Base-by-base conservation (phyloP, 2,888 invertebrate genomes). In the Meteorus cinctellus region DNA sequence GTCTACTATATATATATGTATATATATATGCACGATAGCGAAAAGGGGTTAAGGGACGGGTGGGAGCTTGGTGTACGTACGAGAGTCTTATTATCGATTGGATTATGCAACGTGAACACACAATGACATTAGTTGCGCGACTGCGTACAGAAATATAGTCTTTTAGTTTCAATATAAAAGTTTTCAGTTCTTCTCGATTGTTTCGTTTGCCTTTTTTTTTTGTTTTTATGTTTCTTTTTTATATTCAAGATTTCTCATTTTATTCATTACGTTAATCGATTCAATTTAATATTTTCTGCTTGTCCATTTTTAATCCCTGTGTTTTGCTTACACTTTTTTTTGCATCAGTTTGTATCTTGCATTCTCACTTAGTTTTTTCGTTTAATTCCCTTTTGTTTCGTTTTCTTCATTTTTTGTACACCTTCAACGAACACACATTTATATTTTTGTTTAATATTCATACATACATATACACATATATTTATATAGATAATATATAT, bases 111-210 rank as follows among this genome's bases (percentile, higher is more conserved):
- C 84, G 87, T 88, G 88, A 89, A 89, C 88, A 87, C 88, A 89
- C 88, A 88, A 88, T 87, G 87, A 89, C 87, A 87, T 68, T 88
- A 88, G 86, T 88, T 89, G 86, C 86, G 86, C 87, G 87, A 89
- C 87, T 87, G 88, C 87, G 88, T 89, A 89, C 87, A 89, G 88
- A 89, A 87, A 88, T 88, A 89, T 89, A 89, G 89, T 89, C 89
- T 89, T 89, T 89, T 86, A 89, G 89, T 89, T 89, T 89, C 89
- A 86, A 88, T 89, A 89, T 89, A 89, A 89, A 89, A 89, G 86
- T 88, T 77, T 80, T 89, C 89, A 89, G 89, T 89, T 89, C 89
- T 85, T 88, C 87, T 89, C 87, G 86, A 87, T 86, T 88, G 85
- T 86, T 87, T 85, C 80, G 68, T 79, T 82, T 83, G 81, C 77